Evolutionary conservation across 2,113 vertebrate species (phyloP).

Genomic region (Lagopus muta): DNA sequence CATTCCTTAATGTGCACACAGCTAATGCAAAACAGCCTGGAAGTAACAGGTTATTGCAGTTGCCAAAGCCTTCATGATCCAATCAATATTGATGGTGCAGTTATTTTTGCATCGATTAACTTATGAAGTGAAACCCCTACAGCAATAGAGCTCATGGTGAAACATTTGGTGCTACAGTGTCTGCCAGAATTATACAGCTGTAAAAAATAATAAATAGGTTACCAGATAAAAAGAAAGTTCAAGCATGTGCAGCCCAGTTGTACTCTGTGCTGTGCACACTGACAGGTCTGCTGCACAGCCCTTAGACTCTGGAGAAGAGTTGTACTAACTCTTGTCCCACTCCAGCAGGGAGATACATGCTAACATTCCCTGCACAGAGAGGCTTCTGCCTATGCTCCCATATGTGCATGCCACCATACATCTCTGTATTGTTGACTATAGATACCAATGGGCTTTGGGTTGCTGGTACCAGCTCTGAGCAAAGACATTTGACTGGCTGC

Average conservation of each 20-base stretch:
- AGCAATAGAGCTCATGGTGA: background rate
- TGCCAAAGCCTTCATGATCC: background rate
- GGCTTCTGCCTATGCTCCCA: background rate
- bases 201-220: background rate
- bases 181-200: accelerated
- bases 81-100: background rate
- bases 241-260: background rate
- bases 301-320: background rate
- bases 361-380: background rate
- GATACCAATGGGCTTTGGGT: background rate
- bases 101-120: background rate
- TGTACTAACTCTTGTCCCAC: background rate
- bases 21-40: background rate
- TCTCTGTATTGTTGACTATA: background rate
- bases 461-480: background rate
- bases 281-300: background rate
- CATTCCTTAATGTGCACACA: background rate
- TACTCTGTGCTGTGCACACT: accelerated
- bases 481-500: background rate
- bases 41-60: background rate
- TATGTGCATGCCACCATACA: accelerated
- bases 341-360: background rate
- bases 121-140: background rate
- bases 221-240: background rate
- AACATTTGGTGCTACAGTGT: accelerated